phyloP scores from a whole-genome alignment of 1,140 invertebrate genomes.

The Drosophila ercepeae region DNA sequence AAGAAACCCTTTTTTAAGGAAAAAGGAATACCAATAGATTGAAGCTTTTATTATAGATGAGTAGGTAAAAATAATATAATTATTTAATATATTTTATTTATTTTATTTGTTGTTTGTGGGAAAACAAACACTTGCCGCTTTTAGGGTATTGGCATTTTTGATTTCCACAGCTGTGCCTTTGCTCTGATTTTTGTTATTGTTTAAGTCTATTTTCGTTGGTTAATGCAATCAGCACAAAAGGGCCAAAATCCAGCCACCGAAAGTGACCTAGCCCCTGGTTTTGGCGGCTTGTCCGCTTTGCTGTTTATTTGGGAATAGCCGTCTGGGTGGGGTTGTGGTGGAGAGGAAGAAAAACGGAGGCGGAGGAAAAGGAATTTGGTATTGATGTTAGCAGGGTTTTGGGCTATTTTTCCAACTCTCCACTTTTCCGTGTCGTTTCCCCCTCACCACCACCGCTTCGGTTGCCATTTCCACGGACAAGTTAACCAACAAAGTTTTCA shows the following conservation, averaged over 20 bases:
- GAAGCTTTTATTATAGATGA: too few relatives aligned
- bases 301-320: constrained; percentile 36
- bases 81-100: not conserved
- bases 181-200: constrained; percentile 15
- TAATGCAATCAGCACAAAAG: constrained; percentile 47
- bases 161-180: not conserved
- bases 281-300: constrained; percentile 42
- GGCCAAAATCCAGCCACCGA: constrained; percentile 23
- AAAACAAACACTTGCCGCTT: not conserved
- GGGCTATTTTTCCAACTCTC: constrained; percentile 19
- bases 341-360: not conserved
- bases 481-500: constrained; percentile 73
- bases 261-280: constrained; percentile 38
- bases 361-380: constrained; percentile 14
- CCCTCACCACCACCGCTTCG: not conserved
- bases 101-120: not conserved
- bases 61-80: too few relatives aligned
- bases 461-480: constrained; percentile 28
- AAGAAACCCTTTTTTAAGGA: too few relatives aligned
- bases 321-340: not conserved
- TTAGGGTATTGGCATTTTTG: not conserved
- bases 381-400: constrained; percentile 34
- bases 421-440: not conserved
- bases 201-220: constrained; percentile 17
- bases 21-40: too few relatives aligned